Conservation (phyloP, 2,113 vertebrate species). For the Alaudala cheleensis region DNA sequence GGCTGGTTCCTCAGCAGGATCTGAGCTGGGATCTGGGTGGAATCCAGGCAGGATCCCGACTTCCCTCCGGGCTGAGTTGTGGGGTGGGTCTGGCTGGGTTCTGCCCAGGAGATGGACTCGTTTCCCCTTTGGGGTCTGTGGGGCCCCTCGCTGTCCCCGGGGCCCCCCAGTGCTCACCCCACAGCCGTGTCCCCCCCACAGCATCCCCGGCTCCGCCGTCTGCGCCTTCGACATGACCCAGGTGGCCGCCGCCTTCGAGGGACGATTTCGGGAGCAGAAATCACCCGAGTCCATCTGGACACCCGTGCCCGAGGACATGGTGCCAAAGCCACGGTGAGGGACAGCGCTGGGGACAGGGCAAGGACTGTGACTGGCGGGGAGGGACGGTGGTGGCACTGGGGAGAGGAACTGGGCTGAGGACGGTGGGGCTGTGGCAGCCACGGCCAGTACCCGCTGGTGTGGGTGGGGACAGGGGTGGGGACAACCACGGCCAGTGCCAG, state of each 20-base stretch:
- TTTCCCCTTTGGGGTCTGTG: not conserved
- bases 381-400: not conserved
- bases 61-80: not conserved
- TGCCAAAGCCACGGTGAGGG: slow-evolving; percentile 89
- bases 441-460: not conserved
- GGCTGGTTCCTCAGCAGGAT: not conserved
- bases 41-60: not conserved
- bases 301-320: slow-evolving; percentile 88
- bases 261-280: slow-evolving; percentile 96
- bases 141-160: fast-evolving
- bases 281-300: slow-evolving; percentile 96
- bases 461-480: too few relatives aligned
- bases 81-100: not conserved
- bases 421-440: not conserved
- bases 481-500: not conserved
- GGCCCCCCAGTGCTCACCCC: not conserved
- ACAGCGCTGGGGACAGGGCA: not conserved
- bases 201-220: slow-evolving; percentile 93
- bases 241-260: slow-evolving; percentile 87
- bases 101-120: not conserved
- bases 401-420: not conserved
- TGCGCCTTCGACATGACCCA: slow-evolving; percentile 97
- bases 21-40: not conserved
- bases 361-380: too few relatives aligned
- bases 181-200: not conserved